Conservation (phyloP, 92 coral and sea anemone species). For the Heteractis magnifica region DNA sequence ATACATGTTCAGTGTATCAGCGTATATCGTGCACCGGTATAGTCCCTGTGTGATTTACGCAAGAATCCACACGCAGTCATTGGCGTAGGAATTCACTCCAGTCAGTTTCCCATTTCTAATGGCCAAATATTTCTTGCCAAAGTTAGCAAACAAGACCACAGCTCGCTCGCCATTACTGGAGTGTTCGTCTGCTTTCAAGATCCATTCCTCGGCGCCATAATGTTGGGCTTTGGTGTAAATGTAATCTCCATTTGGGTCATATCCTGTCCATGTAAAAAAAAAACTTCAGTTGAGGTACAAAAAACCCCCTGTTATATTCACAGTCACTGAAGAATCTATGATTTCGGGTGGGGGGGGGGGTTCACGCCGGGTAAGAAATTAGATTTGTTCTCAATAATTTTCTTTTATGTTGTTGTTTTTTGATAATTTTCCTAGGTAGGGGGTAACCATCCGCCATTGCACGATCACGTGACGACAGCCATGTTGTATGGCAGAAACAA, state of each 20-base stretch:
- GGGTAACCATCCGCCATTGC: too few relatives aligned
- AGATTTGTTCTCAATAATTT: too few relatives aligned
- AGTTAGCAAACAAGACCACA: constrained; percentile 81
- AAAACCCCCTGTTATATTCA: too few relatives aligned
- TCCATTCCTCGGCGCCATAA: constrained; percentile 90
- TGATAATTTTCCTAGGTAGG: too few relatives aligned
- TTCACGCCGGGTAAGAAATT: too few relatives aligned
- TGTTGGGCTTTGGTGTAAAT: constrained; percentile 83
- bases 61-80: constrained; percentile 84
- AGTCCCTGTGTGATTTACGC: constrained; percentile 34
- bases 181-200: constrained; percentile 76
- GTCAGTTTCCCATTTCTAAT: constrained; percentile 72
- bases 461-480: too few relatives aligned
- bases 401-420: too few relatives aligned
- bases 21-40: background rate
- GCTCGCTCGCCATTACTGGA: constrained; percentile 70
- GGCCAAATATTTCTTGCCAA: constrained; percentile 82
- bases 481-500: too few relatives aligned
- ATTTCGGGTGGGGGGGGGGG: too few relatives aligned
- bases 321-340: too few relatives aligned
- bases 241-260: constrained; percentile 83
- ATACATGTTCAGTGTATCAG: too few relatives aligned
- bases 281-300: too few relatives aligned
- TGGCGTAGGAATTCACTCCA: constrained; percentile 60
- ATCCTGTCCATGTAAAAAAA: constrained; percentile 32